A percentile compares a stretch with the other conserved stretches of the same genome.
Evolutionary conservation across 2,888 invertebrate species (phyloP).

Genomic region (Parelbella ahira): DNA sequence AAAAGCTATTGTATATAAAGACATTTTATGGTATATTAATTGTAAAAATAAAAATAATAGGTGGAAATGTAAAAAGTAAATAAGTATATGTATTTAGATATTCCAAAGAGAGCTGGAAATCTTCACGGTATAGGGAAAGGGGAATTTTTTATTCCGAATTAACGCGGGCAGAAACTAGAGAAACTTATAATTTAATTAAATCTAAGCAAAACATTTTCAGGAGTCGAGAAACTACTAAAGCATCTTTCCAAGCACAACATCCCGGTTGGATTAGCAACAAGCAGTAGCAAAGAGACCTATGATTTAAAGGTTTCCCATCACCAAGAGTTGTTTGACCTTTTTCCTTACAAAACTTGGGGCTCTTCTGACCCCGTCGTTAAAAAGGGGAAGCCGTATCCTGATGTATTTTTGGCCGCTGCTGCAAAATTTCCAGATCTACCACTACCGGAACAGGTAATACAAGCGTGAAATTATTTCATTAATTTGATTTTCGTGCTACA

Average conservation of each 20-base stretch:
- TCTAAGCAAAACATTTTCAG: conserved; percentile 65
- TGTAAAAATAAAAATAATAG: too few relatives aligned
- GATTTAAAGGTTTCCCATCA: conserved; percentile 85
- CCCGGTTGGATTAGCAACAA: conserved; percentile 93
- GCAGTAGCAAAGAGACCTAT: conserved; percentile 86
- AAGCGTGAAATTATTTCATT: too few relatives aligned
- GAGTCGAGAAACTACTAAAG: conserved; percentile 86
- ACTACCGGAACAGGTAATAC: conserved; percentile 77
- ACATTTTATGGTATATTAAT: too few relatives aligned
- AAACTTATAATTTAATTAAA: too few relatives aligned
- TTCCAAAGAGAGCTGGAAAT: too few relatives aligned
- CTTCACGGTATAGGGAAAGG: too few relatives aligned
- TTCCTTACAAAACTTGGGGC: conserved; percentile 88
- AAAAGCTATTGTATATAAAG: too few relatives aligned
- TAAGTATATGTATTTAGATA: too few relatives aligned
- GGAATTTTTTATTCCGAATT: too few relatives aligned
- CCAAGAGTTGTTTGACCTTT: conserved; percentile 83
- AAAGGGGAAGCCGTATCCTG: conserved; percentile 92
- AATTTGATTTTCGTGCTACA: too few relatives aligned
- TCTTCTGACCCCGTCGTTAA: conserved; percentile 91
- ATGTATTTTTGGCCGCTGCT: conserved; percentile 90
- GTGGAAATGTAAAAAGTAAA: too few relatives aligned
- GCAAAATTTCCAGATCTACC: conserved; percentile 85
- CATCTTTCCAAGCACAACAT: conserved; percentile 86
- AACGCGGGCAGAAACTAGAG: too few relatives aligned